Evolutionary conservation across 2,888 invertebrate genomes (phyloP).

Genomic region (Dinocampus coccinellae): DNA sequence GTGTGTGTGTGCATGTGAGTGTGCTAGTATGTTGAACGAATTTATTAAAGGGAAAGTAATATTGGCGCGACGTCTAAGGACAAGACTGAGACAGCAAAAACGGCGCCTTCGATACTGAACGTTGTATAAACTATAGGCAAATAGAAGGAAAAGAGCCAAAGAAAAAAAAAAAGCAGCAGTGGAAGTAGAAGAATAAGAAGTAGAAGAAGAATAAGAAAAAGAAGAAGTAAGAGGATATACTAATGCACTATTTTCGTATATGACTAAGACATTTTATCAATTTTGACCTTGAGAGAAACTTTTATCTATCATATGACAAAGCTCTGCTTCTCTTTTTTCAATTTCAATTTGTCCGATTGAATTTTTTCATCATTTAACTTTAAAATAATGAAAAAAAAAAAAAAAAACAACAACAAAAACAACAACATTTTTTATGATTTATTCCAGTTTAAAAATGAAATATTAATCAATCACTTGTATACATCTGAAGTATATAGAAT

Average conservation of each 20-base stretch:
- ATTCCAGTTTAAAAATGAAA: background rate
- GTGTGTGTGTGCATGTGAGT: too few relatives aligned
- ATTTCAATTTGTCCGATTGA: too few relatives aligned
- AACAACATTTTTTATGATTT: too few relatives aligned
- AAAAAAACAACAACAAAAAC: too few relatives aligned
- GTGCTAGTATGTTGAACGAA: background rate
- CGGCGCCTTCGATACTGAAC: conserved; percentile 16
- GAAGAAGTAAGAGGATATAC: too few relatives aligned
- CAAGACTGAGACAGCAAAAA: conserved; percentile 5
- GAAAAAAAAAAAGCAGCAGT: too few relatives aligned
- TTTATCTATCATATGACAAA: too few relatives aligned
- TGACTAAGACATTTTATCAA: conserved; percentile 45
- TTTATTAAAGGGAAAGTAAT: conserved; percentile 19
- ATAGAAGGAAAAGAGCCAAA: too few relatives aligned
- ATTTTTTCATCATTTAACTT: too few relatives aligned
- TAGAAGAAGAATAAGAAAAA: conserved; percentile 8
- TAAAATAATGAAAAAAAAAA: background rate
- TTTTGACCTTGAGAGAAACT: conserved; percentile 46
- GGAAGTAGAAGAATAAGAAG: background rate
- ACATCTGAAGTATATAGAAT: too few relatives aligned
- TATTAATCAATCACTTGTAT: background rate
- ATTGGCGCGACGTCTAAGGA: background rate
- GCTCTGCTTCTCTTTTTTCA: too few relatives aligned
- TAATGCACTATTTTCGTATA: conserved; percentile 12
- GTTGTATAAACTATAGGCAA: background rate